Conservation (phyloP, 2,888 invertebrate genomes). For the Volucella zonaria region DNA sequence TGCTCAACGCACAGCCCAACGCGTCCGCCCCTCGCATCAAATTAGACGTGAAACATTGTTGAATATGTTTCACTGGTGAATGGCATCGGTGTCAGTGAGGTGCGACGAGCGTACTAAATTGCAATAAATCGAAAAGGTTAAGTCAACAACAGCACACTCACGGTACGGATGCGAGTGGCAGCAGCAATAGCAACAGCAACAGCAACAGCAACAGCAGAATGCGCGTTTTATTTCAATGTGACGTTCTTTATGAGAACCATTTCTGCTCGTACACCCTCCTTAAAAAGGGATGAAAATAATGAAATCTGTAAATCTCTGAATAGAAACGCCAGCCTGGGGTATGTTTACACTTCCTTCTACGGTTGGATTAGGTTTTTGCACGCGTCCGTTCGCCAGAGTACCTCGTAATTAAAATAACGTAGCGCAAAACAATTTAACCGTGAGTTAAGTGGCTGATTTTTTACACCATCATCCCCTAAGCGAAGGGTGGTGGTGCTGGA, state of each 20-base stretch:
- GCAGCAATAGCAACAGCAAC: no score
- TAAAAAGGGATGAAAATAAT: slow-evolving; percentile 46
- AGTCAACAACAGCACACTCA: slow-evolving; percentile 54
- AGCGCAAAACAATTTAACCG: slow-evolving; percentile 40
- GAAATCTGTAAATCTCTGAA: slow-evolving; percentile 65
- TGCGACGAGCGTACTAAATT: slow-evolving; percentile 13
- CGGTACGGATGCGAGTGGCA: slow-evolving; percentile 29
- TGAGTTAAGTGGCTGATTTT: slow-evolving; percentile 66
- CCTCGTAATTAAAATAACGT: slow-evolving; percentile 61
- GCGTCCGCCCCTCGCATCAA: slow-evolving; percentile 63
- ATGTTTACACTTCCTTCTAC: slow-evolving; percentile 71
- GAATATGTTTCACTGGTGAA: slow-evolving; percentile 41
- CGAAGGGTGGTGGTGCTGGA: neutral
- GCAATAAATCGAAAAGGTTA: slow-evolving; percentile 71
- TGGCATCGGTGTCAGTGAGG: neutral
- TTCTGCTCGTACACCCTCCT: neutral
- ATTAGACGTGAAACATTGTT: slow-evolving; percentile 73
- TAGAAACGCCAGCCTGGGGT: slow-evolving; percentile 44
- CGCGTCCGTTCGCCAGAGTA: slow-evolving; percentile 28
- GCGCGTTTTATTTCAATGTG: slow-evolving; percentile 21
- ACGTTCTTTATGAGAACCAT: slow-evolving; percentile 2
- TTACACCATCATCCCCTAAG: slow-evolving; percentile 62
- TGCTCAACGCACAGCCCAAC: slow-evolving; percentile 4
- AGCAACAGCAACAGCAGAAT: neutral
- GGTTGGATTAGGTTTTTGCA: slow-evolving; percentile 68